A percentile compares a stretch with the other conserved stretches of the same genome.
These are phyloP conservation scores for Otus sunia DNA, from an alignment of 2,113 vertebrate species.

Conservation along the genomic window DNA sequence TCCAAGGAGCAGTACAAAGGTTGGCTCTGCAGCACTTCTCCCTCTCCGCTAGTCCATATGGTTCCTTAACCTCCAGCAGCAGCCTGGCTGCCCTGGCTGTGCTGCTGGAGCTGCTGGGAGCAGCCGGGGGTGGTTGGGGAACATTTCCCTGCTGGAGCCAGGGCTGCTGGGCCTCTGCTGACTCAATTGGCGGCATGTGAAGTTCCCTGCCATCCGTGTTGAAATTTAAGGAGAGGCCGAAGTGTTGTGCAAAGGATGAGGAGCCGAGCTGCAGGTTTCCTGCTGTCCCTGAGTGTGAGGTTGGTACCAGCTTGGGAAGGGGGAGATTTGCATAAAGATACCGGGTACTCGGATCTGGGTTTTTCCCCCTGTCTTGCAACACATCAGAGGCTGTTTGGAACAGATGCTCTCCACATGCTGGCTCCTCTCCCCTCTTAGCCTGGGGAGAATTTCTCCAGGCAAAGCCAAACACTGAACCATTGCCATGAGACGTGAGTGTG, in stretches of 20 bases:
- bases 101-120: not conserved
- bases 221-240: constrained; percentile 7
- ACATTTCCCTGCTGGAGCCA: not conserved
- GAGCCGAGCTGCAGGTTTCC: not conserved
- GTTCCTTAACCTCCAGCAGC: not conserved
- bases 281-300: not conserved
- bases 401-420: not conserved
- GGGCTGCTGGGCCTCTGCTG: not conserved
- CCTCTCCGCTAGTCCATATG: not conserved
- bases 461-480: not conserved
- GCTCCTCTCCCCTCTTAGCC: not conserved
- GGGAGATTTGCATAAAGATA: not conserved
- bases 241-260: not conserved
- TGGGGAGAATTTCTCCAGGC: not conserved
- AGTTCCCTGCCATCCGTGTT: not conserved
- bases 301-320: not conserved
- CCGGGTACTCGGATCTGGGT: not conserved
- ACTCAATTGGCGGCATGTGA: not conserved
- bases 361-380: not conserved
- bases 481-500: not conserved
- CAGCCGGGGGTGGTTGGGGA: not conserved
- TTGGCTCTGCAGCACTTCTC: not conserved
- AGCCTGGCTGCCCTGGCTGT: not conserved
- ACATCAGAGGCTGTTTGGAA: not conserved
- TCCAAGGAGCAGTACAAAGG: rapidly evolving